A percentile compares a stretch with the other conserved stretches of the same genome.
These are phyloP conservation scores for Hydroisotoma schaefferi DNA, from an alignment of 2,888 invertebrate species.

Conservation along the genomic window DNA sequence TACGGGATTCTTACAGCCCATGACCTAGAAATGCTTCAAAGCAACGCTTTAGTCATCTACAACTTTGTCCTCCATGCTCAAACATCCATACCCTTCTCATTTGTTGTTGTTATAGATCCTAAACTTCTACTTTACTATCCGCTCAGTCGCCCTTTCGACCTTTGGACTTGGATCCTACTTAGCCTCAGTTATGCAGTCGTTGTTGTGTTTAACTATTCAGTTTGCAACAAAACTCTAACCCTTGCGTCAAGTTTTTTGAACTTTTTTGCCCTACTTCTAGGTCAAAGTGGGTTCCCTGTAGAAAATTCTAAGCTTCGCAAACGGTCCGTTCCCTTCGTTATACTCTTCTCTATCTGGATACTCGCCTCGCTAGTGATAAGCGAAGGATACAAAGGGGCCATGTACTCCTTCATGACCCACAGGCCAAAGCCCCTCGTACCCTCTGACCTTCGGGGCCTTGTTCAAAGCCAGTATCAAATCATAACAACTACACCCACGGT, in stretches of 20 bases:
- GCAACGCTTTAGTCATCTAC: not conserved
- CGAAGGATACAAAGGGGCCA: constrained; percentile 21
- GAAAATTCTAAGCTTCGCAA: too few relatives aligned
- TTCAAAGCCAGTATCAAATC: not conserved
- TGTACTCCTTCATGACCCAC: constrained; percentile 24
- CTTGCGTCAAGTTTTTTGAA: too few relatives aligned
- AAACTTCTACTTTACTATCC: not conserved
- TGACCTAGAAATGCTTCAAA: not conserved
- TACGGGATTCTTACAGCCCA: not conserved
- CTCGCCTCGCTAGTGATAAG: constrained; percentile 11
- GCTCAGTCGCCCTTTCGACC: constrained; percentile 6
- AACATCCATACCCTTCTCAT: constrained; percentile 1
- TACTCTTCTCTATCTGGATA: constrained; percentile 14
- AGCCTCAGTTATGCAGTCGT: too few relatives aligned
- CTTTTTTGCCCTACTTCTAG: too few relatives aligned
- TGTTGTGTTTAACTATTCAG: not conserved
- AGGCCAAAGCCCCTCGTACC: constrained; percentile 17
- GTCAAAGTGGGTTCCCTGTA: too few relatives aligned
- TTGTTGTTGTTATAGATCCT: not conserved
- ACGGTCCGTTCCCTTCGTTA: too few relatives aligned
- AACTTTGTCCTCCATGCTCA: not conserved
- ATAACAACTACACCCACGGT: constrained; percentile 1
- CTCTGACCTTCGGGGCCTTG: not conserved
- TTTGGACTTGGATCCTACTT: not conserved
- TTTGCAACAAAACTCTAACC: not conserved